phyloP scores from a whole-genome alignment of 2,113 vertebrate species.

The Trogon melanurus region DNA sequence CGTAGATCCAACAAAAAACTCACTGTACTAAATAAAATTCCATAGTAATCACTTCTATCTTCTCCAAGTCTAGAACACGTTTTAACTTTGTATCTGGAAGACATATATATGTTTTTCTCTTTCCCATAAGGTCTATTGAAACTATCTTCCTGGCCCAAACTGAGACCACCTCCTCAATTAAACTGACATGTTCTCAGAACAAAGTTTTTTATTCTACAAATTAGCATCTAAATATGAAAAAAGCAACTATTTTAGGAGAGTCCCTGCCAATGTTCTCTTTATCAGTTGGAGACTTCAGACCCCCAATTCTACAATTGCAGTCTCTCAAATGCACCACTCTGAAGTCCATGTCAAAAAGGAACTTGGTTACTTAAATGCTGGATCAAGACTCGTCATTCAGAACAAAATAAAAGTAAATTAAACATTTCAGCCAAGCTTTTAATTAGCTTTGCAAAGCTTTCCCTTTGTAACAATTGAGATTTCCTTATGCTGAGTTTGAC shows the following conservation, averaged over 20 bases:
- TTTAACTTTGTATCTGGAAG: not conserved
- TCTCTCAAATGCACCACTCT: not conserved
- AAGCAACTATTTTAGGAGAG: not conserved
- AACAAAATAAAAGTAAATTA: not conserved
- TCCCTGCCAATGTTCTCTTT: not conserved
- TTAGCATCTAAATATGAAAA: not conserved
- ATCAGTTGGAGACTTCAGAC: not conserved
- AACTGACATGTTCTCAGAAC: not conserved
- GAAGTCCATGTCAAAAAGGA: not conserved
- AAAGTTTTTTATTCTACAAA: not conserved
- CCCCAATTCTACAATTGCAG: accelerated
- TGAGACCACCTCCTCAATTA: not conserved
- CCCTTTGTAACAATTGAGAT: not conserved
- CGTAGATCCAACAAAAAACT: not conserved
- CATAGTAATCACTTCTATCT: not conserved
- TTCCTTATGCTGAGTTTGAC: not conserved
- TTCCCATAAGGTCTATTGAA: not conserved
- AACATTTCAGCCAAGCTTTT: not conserved
- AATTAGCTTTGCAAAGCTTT: not conserved
- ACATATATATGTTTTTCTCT: not conserved
- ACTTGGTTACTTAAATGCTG: not conserved
- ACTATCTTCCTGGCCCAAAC: not conserved
- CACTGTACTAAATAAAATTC: not conserved
- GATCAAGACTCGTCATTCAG: not conserved
- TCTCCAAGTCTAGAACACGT: not conserved